Percentiles rank a stretch among this genome's conserved stretches.
phyloP scores from a whole-genome alignment of 53 echinoderm and acorn worm genomes.

The Glandiceps talaboti region DNA sequence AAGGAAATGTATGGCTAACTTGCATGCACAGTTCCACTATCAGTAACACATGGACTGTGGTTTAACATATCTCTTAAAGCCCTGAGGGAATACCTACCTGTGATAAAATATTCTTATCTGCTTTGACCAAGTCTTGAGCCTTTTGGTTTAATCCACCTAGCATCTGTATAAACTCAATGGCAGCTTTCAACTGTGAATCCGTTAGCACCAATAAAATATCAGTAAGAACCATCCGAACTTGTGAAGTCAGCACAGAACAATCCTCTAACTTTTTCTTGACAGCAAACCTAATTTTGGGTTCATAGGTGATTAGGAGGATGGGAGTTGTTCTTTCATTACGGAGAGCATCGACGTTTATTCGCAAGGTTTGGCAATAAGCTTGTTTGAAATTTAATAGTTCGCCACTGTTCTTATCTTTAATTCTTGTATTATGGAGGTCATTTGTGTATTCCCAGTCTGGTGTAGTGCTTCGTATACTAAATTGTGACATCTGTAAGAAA shows the following conservation, averaged over 20 bases:
- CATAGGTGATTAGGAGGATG: constrained; percentile 90
- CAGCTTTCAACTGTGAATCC: constrained; percentile 89
- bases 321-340: constrained; percentile 52
- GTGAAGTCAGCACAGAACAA: constrained; percentile 70
- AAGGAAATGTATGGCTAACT: too few relatives aligned
- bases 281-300: constrained; percentile 67
- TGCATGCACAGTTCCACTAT: too few relatives aligned
- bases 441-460: constrained; percentile 60
- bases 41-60: too few relatives aligned
- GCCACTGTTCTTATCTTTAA: constrained; percentile 61
- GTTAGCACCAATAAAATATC: constrained; percentile 92
- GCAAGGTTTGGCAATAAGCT: constrained; percentile 89
- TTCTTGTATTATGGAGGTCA: constrained; percentile 54
- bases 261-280: constrained; percentile 81
- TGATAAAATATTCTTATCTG: background rate
- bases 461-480: constrained; percentile 74
- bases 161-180: constrained; percentile 14
- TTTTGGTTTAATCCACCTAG: background rate
- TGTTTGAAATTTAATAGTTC: constrained; percentile 89
- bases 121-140: background rate
- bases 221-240: constrained; percentile 66
- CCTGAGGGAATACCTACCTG: too few relatives aligned
- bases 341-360: constrained; percentile 82
- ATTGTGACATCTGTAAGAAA: constrained; percentile 55
- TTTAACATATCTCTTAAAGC: too few relatives aligned